phyloP scores from a whole-genome alignment of 2,113 vertebrate genomes.

The Hymenochirus boettgeri region DNA sequence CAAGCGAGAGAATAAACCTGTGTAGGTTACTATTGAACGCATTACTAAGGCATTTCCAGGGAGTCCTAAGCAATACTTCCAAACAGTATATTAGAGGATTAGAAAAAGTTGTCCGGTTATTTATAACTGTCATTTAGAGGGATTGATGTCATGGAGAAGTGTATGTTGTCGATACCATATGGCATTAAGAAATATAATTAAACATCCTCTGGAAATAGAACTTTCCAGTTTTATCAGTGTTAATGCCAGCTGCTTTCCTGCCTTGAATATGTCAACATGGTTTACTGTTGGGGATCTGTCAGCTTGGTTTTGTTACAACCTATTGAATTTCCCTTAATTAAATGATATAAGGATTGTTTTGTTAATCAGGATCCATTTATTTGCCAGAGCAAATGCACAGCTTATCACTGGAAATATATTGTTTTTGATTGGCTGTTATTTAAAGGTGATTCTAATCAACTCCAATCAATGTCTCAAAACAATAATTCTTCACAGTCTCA shows the following conservation, averaged over 20 bases:
- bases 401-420: too few species aligned
- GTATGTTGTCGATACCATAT: background rate
- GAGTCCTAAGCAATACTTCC: conserved; percentile 11
- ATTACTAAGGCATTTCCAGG: background rate
- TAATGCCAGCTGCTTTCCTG: conserved; percentile 33
- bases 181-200: conserved; percentile 29
- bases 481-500: too few species aligned
- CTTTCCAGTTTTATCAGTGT: conserved; percentile 21
- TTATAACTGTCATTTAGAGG: conserved; percentile 39
- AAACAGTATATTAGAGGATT: conserved; percentile 39
- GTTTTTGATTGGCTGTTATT: too few species aligned
- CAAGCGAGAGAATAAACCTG: conserved; percentile 2
- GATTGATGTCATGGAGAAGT: conserved; percentile 37
- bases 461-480: too few species aligned
- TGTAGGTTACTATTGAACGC: conserved; percentile 14
- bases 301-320: conserved; percentile 20
- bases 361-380: too few species aligned
- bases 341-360: too few species aligned
- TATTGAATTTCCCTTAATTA: background rate
- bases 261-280: conserved; percentile 28
- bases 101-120: conserved; percentile 28
- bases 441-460: too few species aligned
- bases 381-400: too few species aligned
- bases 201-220: conserved; percentile 35
- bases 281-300: conserved; percentile 25